A percentile compares a stretch with the other conserved stretches of the same genome.
Evolutionary conservation across 2,113 vertebrate genomes (phyloP).

Genomic region (Triplophysa tibetana): DNA sequence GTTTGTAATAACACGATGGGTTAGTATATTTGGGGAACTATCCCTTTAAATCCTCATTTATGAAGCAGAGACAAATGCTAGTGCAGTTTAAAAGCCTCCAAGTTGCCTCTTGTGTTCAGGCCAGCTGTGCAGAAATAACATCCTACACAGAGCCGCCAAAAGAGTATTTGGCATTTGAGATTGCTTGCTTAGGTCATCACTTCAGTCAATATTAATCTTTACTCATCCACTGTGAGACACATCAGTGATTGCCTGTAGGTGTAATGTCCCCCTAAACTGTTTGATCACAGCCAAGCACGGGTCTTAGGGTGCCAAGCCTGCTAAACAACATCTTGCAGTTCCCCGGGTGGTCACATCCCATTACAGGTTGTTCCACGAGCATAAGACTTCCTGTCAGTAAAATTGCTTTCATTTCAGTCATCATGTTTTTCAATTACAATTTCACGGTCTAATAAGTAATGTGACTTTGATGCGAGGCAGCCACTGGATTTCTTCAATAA

Average conservation of each 20-base stretch:
- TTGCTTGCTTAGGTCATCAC: slow-evolving; percentile 63
- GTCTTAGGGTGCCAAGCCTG: slow-evolving; percentile 67
- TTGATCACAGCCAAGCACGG: slow-evolving; percentile 57
- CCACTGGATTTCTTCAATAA: slow-evolving; percentile 30
- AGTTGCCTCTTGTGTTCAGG: slow-evolving; percentile 11
- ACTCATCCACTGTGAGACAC: slow-evolving; percentile 51
- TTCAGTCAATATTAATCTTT: slow-evolving; percentile 69
- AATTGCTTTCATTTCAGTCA: slow-evolving; percentile 63
- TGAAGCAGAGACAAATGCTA: slow-evolving; percentile 10
- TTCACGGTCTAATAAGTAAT: slow-evolving; percentile 26
- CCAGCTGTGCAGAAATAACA: slow-evolving; percentile 59
- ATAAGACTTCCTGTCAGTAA: slow-evolving; percentile 56
- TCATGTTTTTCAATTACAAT: slow-evolving; percentile 38
- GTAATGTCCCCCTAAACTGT: slow-evolving; percentile 70
- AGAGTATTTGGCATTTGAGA: slow-evolving; percentile 59
- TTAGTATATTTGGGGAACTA: too few relatives aligned
- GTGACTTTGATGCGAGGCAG: slow-evolving; percentile 40
- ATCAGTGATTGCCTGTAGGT: slow-evolving; percentile 68
- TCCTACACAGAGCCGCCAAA: slow-evolving; percentile 58
- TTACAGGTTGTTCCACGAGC: slow-evolving; percentile 60
- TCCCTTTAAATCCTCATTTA: not conserved
- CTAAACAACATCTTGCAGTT: slow-evolving; percentile 61
- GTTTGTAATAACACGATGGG: too few relatives aligned
- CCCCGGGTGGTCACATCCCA: slow-evolving; percentile 66
- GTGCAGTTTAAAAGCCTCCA: not conserved